Conservation (phyloP, 2,888 invertebrate genomes). For the Diarsia rubi region DNA sequence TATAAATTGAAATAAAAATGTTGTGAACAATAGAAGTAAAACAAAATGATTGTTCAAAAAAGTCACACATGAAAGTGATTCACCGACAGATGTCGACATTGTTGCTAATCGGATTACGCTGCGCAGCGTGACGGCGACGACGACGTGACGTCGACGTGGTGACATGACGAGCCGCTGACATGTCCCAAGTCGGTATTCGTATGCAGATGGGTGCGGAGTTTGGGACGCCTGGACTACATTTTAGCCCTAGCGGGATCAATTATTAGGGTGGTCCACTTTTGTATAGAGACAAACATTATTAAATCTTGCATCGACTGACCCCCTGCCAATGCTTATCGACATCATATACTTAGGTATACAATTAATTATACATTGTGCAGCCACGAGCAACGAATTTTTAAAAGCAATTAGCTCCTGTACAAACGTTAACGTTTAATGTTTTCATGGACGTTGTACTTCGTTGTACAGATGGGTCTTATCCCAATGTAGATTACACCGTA, state of each 20-base stretch:
- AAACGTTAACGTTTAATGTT: too few species aligned
- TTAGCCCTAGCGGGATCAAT: neutral
- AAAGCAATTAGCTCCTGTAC: too few species aligned
- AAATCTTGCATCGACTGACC: too few species aligned
- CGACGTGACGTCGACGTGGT: slow-evolving; percentile 7
- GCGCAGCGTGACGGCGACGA: slow-evolving; percentile 44
- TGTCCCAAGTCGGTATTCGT: slow-evolving; percentile 6
- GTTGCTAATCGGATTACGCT: slow-evolving; percentile 75
- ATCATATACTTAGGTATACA: too few species aligned
- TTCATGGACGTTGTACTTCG: too few species aligned
- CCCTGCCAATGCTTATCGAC: too few species aligned
- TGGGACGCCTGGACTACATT: neutral
- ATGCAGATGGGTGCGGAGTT: slow-evolving; percentile 7
- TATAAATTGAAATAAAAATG: neutral
- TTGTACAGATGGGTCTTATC: too few species aligned
- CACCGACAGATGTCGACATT: slow-evolving; percentile 72
- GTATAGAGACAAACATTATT: too few species aligned
- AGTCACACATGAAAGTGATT: slow-evolving; percentile 38
- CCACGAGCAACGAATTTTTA: too few species aligned
- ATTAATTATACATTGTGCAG: too few species aligned
- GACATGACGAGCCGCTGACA: slow-evolving; percentile 16
- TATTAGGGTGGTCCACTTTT: too few species aligned
- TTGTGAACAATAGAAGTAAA: slow-evolving; percentile 19
- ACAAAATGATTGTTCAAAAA: slow-evolving; percentile 25
- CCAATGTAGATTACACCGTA: too few species aligned